A percentile compares a stretch with the other conserved stretches of the same genome.
Evolutionary conservation across 2,113 vertebrate species (phyloP).

Genomic region (Dicaeum eximium): DNA sequence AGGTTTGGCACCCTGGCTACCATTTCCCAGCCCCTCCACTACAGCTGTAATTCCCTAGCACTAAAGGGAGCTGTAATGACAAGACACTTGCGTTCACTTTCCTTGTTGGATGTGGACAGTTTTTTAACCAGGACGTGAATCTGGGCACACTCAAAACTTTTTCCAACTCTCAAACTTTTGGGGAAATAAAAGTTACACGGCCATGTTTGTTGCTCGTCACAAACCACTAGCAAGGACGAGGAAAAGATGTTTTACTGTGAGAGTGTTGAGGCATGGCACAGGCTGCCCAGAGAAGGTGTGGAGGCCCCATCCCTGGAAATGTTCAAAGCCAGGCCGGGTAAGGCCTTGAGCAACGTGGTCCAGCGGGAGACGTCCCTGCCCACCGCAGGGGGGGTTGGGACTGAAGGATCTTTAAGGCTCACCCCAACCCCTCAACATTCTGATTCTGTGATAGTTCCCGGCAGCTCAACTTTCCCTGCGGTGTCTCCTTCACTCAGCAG

Average conservation of each 20-base stretch:
- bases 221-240: background rate
- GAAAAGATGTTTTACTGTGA: background rate
- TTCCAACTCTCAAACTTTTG: background rate
- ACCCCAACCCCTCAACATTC: background rate
- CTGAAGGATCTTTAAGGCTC: too few species aligned
- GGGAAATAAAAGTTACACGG: background rate
- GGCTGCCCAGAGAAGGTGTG: background rate
- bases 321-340: background rate
- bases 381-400: accelerated
- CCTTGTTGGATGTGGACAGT: accelerated
- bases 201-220: accelerated
- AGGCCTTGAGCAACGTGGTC: background rate
- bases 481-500: background rate
- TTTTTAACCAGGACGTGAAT: accelerated
- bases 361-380: background rate
- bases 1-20: accelerated
- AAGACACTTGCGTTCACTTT: accelerated
- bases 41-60: background rate
- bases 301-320: background rate
- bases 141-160: background rate
- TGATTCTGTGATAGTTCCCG: background rate
- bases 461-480: accelerated
- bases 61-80: accelerated
- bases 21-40: too few species aligned
- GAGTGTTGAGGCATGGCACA: background rate